Evolutionary conservation across 2,888 invertebrate genomes (phyloP).

Genomic region (Sesia bembeciformis): DNA sequence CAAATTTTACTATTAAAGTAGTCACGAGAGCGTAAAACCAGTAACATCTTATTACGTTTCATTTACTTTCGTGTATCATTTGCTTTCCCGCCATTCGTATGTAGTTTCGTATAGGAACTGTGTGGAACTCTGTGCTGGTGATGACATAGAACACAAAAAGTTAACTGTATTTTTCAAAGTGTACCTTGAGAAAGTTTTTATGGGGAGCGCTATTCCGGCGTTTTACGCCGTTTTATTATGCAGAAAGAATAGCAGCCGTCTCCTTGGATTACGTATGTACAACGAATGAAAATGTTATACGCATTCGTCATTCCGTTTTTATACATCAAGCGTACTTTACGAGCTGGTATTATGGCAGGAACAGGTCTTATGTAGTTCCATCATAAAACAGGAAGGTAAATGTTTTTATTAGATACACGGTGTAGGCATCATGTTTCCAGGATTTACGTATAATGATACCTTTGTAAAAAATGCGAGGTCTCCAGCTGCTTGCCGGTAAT

Average conservation of each 20-base stretch:
- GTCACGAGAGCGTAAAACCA: conserved; percentile 40
- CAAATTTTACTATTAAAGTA: conserved; percentile 45
- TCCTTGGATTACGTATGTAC: not conserved
- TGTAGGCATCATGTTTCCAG: not conserved
- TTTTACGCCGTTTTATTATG: conserved; percentile 1
- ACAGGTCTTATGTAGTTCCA: not conserved
- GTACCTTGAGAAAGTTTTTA: conserved; percentile 26
- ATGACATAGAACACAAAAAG: conserved; percentile 27
- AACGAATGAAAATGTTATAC: conserved; percentile 4
- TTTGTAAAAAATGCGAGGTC: not conserved
- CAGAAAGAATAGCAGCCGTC: not conserved
- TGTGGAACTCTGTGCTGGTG: not conserved
- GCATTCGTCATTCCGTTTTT: not conserved
- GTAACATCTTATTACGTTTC: conserved; percentile 11
- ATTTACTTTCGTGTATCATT: conserved; percentile 12
- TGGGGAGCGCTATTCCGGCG: conserved; percentile 26
- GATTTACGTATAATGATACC: not conserved
- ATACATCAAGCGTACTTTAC: not conserved
- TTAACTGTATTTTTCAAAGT: conserved; percentile 26
- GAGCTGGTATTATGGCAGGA: not conserved
- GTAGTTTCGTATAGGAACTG: not conserved
- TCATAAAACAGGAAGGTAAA: not conserved
- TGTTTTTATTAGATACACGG: not conserved
- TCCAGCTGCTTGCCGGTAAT: too few relatives aligned
- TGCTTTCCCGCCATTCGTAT: not conserved